Conservation (phyloP, 2,888 invertebrate genomes). For the Mythimna loreyi region DNA sequence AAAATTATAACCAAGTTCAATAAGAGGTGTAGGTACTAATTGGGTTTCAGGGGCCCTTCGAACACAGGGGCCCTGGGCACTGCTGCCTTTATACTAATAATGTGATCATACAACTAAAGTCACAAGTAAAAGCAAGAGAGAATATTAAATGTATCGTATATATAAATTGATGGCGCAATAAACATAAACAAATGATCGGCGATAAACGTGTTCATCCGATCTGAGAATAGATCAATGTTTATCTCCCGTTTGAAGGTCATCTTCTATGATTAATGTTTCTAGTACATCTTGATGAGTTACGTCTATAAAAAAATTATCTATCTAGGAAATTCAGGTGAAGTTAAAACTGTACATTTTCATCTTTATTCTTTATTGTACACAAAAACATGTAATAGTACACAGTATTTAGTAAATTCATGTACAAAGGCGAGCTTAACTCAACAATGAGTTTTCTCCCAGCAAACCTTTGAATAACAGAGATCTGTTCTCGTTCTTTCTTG, state of each 20-base stretch:
- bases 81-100: too few species aligned
- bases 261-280: conserved; percentile 21
- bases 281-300: conserved; percentile 1
- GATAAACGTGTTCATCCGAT: conserved; percentile 37
- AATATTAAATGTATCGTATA: conserved; percentile 28
- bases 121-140: conserved; percentile 26
- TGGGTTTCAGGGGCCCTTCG: too few species aligned
- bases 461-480: too few species aligned
- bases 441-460: too few species aligned
- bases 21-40: too few species aligned
- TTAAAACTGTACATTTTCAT: not conserved
- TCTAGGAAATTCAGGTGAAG: not conserved
- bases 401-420: too few species aligned
- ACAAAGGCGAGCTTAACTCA: too few species aligned
- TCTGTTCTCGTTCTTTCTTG: too few species aligned
- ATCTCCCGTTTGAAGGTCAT: conserved; percentile 40
- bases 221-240: conserved; percentile 48
- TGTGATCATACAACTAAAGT: not conserved
- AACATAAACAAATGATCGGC: conserved; percentile 32
- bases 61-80: too few species aligned
- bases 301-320: conserved; percentile 3
- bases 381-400: too few species aligned
- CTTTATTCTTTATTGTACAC: not conserved
- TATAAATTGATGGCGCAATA: conserved; percentile 5
- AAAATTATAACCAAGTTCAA: too few species aligned